These are phyloP conservation scores for Corythornis cristatus DNA, from an alignment of 2,113 vertebrate genomes.

Conservation along the genomic window DNA sequence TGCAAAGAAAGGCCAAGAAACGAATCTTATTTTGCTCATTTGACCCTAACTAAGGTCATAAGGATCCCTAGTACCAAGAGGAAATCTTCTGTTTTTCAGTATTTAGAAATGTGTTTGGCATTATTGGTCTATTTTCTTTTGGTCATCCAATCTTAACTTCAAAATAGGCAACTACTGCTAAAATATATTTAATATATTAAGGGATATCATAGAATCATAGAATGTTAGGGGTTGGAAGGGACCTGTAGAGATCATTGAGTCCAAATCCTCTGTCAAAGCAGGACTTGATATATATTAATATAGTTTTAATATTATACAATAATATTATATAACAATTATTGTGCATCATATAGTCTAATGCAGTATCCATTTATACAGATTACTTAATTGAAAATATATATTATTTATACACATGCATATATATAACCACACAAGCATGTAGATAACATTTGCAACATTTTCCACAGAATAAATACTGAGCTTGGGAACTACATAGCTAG, in stretches of 20 bases:
- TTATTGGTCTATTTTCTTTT: not conserved
- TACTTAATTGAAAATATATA: too few relatives aligned
- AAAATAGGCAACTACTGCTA: not conserved
- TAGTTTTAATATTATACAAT: too few relatives aligned
- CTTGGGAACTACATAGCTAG: not conserved
- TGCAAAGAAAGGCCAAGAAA: not conserved
- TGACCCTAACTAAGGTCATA: not conserved
- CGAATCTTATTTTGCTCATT: not conserved
- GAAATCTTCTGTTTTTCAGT: not conserved
- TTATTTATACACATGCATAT: fast-evolving
- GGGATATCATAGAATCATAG: too few relatives aligned
- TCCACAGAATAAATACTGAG: slow-evolving; percentile 44
- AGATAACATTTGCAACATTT: slow-evolving; percentile 9
- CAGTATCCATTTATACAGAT: too few relatives aligned
- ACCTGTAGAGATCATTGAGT: too few relatives aligned
- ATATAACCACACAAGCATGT: too few relatives aligned
- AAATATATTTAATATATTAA: not conserved
- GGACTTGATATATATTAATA: too few relatives aligned
- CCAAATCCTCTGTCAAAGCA: too few relatives aligned
- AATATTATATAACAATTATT: too few relatives aligned
- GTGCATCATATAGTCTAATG: too few relatives aligned
- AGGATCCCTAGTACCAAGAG: not conserved
- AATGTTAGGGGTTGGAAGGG: too few relatives aligned
- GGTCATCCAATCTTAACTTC: not conserved
- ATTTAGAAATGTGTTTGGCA: not conserved